Conservation (phyloP, 2,113 vertebrate genomes). For the Podarcis muralis region DNA sequence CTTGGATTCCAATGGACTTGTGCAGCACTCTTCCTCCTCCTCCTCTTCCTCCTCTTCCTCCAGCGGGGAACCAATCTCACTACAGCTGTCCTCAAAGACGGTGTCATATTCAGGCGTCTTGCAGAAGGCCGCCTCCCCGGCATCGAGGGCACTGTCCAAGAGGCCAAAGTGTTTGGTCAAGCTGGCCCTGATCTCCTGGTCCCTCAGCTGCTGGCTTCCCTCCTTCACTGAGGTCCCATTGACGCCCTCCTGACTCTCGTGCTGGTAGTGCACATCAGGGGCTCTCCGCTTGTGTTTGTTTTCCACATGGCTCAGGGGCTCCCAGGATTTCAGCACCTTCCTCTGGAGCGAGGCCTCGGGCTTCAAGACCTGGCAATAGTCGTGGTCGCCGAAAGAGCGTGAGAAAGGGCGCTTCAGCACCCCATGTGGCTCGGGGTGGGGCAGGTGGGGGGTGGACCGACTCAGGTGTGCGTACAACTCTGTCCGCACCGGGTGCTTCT, state of each 20-base stretch:
- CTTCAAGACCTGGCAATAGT: constrained; percentile 90
- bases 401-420: constrained; percentile 79
- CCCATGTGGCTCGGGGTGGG: constrained; percentile 62
- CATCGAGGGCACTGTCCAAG: constrained; percentile 76
- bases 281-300: constrained; percentile 66
- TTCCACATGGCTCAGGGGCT: constrained; percentile 64
- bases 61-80: constrained; percentile 70
- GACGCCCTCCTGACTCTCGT: constrained; percentile 70
- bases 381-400: constrained; percentile 91
- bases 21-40: constrained; percentile 64
- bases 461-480: constrained; percentile 92
- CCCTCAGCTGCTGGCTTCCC: constrained; percentile 73
- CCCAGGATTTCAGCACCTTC: constrained; percentile 81
- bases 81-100: constrained; percentile 80
- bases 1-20: constrained; percentile 64
- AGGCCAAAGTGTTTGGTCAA: constrained; percentile 85
- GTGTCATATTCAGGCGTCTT: constrained; percentile 77
- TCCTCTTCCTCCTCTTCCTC: constrained; percentile 66
- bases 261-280: constrained; percentile 63
- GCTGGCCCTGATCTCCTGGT: constrained; percentile 84
- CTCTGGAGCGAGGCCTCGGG: constrained; percentile 75
- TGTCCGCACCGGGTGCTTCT: constrained; percentile 90
- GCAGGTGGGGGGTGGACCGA: constrained; percentile 70
- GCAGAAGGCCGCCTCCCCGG: constrained; percentile 70
- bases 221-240: constrained; percentile 59